Conservation (phyloP, 1,140 invertebrate genomes). For the Liolophura sinensis region DNA sequence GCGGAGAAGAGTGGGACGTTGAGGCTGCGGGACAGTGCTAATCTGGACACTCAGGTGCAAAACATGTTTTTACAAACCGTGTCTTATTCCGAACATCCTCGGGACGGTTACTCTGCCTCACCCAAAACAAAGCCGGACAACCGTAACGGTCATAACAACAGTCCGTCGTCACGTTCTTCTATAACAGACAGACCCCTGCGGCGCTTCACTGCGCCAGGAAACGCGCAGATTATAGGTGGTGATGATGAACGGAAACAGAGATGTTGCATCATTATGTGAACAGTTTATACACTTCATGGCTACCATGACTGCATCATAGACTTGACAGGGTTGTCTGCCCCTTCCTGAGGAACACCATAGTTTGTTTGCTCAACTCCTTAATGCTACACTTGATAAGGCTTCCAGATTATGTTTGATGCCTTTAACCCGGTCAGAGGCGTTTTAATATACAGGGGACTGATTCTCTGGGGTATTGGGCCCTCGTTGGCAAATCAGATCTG, state of each 20-base stretch:
- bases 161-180: conserved; percentile 7
- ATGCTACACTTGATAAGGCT: too few relatives aligned
- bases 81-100: conserved; percentile 4
- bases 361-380: too few relatives aligned
- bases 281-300: too few relatives aligned
- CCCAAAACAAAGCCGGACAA: not conserved
- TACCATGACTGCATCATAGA: too few relatives aligned
- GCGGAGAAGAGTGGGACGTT: conserved; percentile 13
- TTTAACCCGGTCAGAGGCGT: too few relatives aligned
- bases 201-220: conserved; percentile 28
- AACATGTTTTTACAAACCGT: conserved; percentile 39
- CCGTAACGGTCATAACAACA: conserved; percentile 16
- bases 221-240: conserved; percentile 29
- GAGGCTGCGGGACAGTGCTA: conserved; percentile 20
- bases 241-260: conserved; percentile 31
- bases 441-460: too few relatives aligned
- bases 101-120: not conserved
- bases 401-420: too few relatives aligned
- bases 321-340: too few relatives aligned
- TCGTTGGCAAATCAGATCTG: too few relatives aligned
- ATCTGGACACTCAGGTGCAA: conserved; percentile 32
- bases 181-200: conserved; percentile 18
- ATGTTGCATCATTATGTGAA: conserved; percentile 43
- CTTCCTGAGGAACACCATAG: too few relatives aligned
- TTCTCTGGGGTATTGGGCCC: too few relatives aligned